Evolutionary conservation across 2,113 vertebrate genomes (phyloP), one percentile per base, ranked within the genome.

Genomic region (Prinia subflava): DNA sequence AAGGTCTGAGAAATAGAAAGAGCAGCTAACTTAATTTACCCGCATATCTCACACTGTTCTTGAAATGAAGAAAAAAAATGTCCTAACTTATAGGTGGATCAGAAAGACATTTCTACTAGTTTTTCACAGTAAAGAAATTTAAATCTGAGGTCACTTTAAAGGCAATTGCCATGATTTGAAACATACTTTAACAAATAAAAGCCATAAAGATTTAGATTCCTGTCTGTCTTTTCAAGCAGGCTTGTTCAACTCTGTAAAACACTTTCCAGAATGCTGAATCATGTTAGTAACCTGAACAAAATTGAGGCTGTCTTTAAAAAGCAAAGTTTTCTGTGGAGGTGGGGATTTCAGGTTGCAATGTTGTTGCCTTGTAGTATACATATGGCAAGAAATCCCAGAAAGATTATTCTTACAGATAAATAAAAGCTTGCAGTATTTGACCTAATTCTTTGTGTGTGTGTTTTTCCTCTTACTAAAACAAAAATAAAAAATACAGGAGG

Each of bases 251-350:
- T 95, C 57, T 86, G 76, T 86, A 35, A 92, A 52, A 74, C 39
- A 91, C 59, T 59, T 90, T 92, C 75, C 67, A 81, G 69, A 96
- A 86, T 21, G 57, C 92, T 81, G 89, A 93, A 70, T 94, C 86
- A 87, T 89, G 44, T 75, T 63, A 85, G 75, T 63, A 86, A 73
- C 68, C 63, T 65, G 68, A 95, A 73, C 27, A 86, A 82, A 92
- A 87, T 19, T 93, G 47, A 83, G 33, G 21, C 39, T 91, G 35
- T 80, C 75, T 87, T 94, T 94, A 50, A 83, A 69, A 83, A 76
- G 7, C 1, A 1, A 69, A 69, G 35, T 85, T 82, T 85, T 76
- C 59, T 39, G 10, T 37, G 47, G 60, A 80, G 55, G 9, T 88
- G 67, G 63, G 33, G 12, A 47, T 92, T 95, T 27, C 17, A 63